Evolutionary conservation across 2,888 invertebrate genomes (phyloP).

Genomic region (Sicus ferrugineus): DNA sequence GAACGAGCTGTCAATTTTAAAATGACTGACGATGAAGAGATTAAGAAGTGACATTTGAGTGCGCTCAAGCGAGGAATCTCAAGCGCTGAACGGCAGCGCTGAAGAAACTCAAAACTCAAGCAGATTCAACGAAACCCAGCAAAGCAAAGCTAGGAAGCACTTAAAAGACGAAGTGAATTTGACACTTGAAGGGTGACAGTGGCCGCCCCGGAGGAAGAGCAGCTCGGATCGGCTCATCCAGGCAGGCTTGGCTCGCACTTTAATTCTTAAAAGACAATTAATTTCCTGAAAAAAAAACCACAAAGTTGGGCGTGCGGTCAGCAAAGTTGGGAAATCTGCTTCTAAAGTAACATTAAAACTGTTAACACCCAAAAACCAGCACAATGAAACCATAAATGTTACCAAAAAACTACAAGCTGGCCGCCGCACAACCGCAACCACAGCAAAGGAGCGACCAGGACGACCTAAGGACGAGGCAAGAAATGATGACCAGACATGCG

Average conservation of each 20-base stretch:
- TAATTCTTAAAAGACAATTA: not conserved
- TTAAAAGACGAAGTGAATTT: too few species aligned
- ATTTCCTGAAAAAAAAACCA: not conserved
- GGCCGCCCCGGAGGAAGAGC: too few species aligned
- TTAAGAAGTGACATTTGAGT: conserved; percentile 17
- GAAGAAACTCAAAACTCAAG: too few species aligned
- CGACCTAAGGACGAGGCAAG: not conserved
- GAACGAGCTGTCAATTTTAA: not conserved
- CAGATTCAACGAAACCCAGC: too few species aligned
- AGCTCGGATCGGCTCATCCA: too few species aligned
- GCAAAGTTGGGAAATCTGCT: conserved; percentile 2
- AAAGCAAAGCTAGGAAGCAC: too few species aligned
- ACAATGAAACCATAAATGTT: conserved; percentile 14
- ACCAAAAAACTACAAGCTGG: conserved; percentile 13
- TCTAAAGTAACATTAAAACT: conserved; percentile 6
- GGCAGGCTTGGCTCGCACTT: not conserved
- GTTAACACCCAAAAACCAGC: conserved; percentile 15
- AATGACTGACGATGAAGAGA: conserved; percentile 9
- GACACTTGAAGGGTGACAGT: not conserved
- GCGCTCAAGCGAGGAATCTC: not conserved
- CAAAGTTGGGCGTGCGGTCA: not conserved
- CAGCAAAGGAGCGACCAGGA: not conserved
- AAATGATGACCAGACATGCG: conserved; percentile 12
- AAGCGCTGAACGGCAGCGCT: not conserved
- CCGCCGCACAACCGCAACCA: conserved; percentile 13